A percentile compares a stretch with the other conserved stretches of the same genome.
Evolutionary conservation across 2,797 vertebrate species (phyloP).

Genomic region (Darevskia mixta): DNA sequence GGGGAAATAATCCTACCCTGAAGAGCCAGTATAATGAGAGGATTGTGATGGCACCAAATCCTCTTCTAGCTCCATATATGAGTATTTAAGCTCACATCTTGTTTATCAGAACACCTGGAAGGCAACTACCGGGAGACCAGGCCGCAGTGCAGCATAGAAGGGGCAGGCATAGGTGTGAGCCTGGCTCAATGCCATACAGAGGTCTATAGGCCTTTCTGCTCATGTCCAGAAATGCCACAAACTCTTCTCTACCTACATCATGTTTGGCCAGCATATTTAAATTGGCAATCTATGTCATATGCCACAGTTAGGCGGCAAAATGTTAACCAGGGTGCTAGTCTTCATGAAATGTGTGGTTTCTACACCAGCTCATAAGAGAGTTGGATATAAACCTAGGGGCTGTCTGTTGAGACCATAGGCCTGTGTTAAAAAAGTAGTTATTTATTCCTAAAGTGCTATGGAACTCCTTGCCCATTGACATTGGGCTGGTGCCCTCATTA

Average conservation of each 20-base stretch:
- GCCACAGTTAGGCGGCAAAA: neutral
- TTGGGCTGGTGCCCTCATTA: too few relatives aligned
- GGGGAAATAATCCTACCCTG: neutral
- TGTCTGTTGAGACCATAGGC: neutral
- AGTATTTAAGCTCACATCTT: too few relatives aligned
- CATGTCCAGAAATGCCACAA: neutral
- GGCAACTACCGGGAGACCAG: neutral
- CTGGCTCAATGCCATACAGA: neutral
- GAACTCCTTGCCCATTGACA: too few relatives aligned
- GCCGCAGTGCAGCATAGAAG: neutral
- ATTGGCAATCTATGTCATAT: neutral
- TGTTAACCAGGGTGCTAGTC: too few relatives aligned
- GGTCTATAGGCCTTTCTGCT: neutral
- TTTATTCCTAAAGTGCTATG: constrained; percentile 18
- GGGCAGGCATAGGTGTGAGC: neutral
- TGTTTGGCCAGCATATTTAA: neutral
- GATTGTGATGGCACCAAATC: neutral
- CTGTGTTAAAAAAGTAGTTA: neutral
- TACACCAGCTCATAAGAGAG: neutral
- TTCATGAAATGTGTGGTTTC: too few relatives aligned
- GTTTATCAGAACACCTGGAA: neutral
- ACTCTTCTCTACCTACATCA: too few relatives aligned
- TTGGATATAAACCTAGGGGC: neutral
- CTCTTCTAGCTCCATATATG: neutral
- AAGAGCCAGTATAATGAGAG: neutral